Base-by-base conservation (phyloP, 2,888 invertebrate species). In the Galerucella nymphaeae region DNA sequence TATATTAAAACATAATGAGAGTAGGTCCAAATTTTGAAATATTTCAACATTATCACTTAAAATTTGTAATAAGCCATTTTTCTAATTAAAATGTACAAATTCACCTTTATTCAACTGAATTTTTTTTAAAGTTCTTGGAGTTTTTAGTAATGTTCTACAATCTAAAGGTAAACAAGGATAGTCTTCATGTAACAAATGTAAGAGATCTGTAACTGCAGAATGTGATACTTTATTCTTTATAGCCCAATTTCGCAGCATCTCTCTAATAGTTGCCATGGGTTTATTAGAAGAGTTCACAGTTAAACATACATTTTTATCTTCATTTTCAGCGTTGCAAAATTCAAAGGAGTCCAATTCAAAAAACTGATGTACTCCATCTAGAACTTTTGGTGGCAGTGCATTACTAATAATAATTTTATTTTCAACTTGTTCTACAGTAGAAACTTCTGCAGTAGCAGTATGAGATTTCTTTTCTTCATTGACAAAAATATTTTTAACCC, bases 201-300 rank as follows among this genome's bases (percentile, higher is more conserved):
- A 62, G n/a, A 62, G 18, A 41, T 62, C 62, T 42, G 62, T 16
- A 62, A 62, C 16, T n/a, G 41, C 42, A 41, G 62, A 62, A 41
- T 41, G 62, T 42, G 62, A 41, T 18, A 62, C 18, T n/a, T 62
- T 62, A 18, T 62, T 41, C 14, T 38, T 62, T n/a, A 62, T 11
- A 42, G 62, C 62, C 62, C 62, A 62, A 16, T 14, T 62, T 62
- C 18, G 13, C n/a, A 53, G 5, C 8, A 6, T 53, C 8, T 11
- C 18, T 55, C 13, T 6, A 18, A 55, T 18, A 20, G 18, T 55
- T 18, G 18, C 14, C 13, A 2, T 48, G 1, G 9, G 14, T 14
- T 14, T 13, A 48, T 14, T 48, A 48, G 14, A 14, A 48, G 14
- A 14, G 42, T 42, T 42, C 11, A 42, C 42, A 42, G 42, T 42